Conservation (phyloP, 2,888 invertebrate species). For the Cordylochernes scorpioides region DNA sequence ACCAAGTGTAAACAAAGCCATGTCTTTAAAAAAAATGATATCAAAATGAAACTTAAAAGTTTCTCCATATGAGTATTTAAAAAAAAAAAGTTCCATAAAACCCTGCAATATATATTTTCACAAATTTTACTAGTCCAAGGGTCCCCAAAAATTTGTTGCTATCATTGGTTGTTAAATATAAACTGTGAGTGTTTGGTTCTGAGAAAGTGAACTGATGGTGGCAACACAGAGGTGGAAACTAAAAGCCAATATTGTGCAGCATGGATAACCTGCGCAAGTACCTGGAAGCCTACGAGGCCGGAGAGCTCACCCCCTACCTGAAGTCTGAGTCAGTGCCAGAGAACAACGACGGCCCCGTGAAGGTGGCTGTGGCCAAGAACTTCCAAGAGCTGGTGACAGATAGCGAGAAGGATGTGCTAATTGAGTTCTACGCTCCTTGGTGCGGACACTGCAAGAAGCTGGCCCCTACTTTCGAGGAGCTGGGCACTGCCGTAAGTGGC, state of each 20-base stretch:
- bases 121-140: too few species aligned
- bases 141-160: too few species aligned
- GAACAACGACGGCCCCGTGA: slow-evolving; percentile 50
- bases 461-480: slow-evolving; percentile 70
- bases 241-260: too few species aligned
- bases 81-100: too few species aligned
- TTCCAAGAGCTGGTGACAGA: slow-evolving; percentile 79
- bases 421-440: slow-evolving; percentile 99
- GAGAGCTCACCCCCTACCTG: slow-evolving; percentile 59
- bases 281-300: slow-evolving; percentile 49
- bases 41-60: too few species aligned
- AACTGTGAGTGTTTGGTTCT: too few species aligned
- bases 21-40: too few species aligned
- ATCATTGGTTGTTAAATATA: too few species aligned
- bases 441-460: slow-evolving; percentile 95
- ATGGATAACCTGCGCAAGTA: slow-evolving; percentile 59
- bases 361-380: slow-evolving; percentile 80
- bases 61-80: too few species aligned
- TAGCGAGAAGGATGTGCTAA: slow-evolving; percentile 64
- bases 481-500: slow-evolving; percentile 54
- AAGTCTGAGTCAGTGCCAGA: slow-evolving; percentile 85
- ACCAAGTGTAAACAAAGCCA: too few species aligned
- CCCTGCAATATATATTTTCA: too few species aligned
- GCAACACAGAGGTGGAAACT: too few species aligned
- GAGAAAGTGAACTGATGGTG: background rate